Percentiles rank a stretch among this genome's conserved stretches.
These are phyloP conservation scores for Pseudoips prasinana DNA, from an alignment of 2,888 invertebrate genomes.

Conservation along the genomic window DNA sequence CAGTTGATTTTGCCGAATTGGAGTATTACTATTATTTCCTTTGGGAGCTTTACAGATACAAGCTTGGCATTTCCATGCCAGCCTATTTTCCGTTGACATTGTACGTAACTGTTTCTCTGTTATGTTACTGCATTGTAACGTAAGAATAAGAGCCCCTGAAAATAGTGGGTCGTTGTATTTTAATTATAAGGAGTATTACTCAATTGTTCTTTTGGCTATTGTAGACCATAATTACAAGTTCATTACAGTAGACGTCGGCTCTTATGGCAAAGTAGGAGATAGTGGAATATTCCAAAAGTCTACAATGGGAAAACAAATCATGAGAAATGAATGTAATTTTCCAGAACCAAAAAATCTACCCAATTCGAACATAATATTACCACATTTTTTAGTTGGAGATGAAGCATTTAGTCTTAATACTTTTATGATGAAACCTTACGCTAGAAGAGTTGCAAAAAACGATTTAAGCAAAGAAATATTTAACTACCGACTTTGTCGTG, in stretches of 20 bases:
- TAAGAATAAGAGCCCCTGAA: constrained; percentile 24
- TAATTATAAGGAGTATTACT: constrained; percentile 28
- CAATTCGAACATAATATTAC: constrained; percentile 14
- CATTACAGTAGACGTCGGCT: constrained; percentile 24
- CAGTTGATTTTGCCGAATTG: no score
- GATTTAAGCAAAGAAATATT: constrained; percentile 17
- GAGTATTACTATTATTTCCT: no score
- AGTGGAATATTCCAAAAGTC: constrained; percentile 20
- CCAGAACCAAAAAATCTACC: constrained; percentile 17
- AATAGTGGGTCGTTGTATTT: constrained; percentile 23
- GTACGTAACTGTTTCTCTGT: no score
- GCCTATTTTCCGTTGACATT: no score
- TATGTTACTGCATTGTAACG: no score
- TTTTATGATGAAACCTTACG: constrained; percentile 21
- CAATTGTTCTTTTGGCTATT: constrained; percentile 23
- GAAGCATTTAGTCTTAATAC: constrained; percentile 18
- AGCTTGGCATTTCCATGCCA: no score
- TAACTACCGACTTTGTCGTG: constrained; percentile 16
- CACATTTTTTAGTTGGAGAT: constrained; percentile 14
- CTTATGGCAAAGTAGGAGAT: constrained; percentile 19
- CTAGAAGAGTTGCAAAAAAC: constrained; percentile 12
- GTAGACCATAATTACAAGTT: constrained; percentile 34
- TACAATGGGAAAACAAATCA: constrained; percentile 13
- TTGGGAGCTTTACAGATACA: no score
- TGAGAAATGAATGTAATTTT: constrained; percentile 16